A percentile compares a stretch with the other conserved stretches of the same genome.
These are phyloP conservation scores for Amphiduros pacificus DNA, from an alignment of 2,888 invertebrate species.

Conservation along the genomic window DNA sequence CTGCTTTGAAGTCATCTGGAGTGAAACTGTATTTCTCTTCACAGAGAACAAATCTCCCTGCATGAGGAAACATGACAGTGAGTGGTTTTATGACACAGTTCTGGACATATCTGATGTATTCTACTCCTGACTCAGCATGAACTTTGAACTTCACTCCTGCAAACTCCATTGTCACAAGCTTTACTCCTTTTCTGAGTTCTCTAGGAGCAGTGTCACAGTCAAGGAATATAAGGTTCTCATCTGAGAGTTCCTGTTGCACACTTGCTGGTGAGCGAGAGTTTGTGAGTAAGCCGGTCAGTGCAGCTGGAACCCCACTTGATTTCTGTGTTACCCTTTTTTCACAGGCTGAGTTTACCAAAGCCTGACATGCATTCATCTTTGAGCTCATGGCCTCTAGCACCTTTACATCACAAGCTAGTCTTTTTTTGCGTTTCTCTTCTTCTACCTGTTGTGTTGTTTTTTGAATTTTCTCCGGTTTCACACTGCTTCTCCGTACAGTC, in stretches of 20 bases:
- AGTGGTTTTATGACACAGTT: slow-evolving; percentile 15
- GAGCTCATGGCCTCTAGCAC: not conserved
- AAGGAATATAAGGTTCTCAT: too few species aligned
- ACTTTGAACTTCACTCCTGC: slow-evolving; percentile 1
- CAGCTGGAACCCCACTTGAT: not conserved
- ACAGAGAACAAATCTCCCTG: slow-evolving; percentile 23
- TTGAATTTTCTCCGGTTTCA: not conserved
- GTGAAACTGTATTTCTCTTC: slow-evolving; percentile 31
- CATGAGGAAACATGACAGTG: slow-evolving; percentile 7
- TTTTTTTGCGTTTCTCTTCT: not conserved
- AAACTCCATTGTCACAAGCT: not conserved
- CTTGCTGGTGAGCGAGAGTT: not conserved
- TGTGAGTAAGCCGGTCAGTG: not conserved
- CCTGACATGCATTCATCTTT: not conserved
- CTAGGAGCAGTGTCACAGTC: too few species aligned
- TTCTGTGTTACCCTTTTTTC: not conserved
- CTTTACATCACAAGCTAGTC: not conserved
- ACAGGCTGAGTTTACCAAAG: not conserved
- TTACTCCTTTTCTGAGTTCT: not conserved
- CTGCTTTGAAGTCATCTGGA: slow-evolving; percentile 23
- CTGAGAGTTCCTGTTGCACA: too few species aligned
- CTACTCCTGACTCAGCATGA: not conserved
- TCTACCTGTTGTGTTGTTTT: not conserved
- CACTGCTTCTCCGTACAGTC: not conserved
- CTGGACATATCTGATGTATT: slow-evolving; percentile 17